A percentile compares a stretch with the other conserved stretches of the same genome.
phyloP scores from a whole-genome alignment of 1,140 invertebrate genomes.

The Rhyacophila brunnea region DNA sequence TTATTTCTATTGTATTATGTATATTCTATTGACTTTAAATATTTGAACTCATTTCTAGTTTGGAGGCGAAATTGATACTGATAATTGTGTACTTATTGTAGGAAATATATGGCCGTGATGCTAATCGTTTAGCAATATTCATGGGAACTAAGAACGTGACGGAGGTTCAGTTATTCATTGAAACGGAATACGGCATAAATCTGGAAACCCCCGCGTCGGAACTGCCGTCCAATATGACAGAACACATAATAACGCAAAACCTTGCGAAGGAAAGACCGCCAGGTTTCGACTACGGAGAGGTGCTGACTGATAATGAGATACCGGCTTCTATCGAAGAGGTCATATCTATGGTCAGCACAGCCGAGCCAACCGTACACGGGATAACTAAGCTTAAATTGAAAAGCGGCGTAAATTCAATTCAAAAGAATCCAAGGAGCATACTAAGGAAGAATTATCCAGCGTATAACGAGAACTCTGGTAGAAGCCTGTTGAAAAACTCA shows the following conservation, averaged over 20 bases:
- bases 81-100: no score
- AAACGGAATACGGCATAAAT: conserved; percentile 48
- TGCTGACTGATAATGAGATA: conserved; percentile 47
- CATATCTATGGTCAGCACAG: conserved; percentile 54
- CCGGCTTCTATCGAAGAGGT: conserved; percentile 55
- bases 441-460: conserved; percentile 8
- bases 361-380: conserved; percentile 48
- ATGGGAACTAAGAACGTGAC: conserved; percentile 61
- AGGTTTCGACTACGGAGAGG: conserved; percentile 43
- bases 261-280: conserved; percentile 19
- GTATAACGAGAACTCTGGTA: conserved; percentile 13
- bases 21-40: no score
- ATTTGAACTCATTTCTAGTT: no score
- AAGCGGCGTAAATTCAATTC: neutral
- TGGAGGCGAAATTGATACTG: no score
- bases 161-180: conserved; percentile 57
- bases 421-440: conserved; percentile 15
- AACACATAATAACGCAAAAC: neutral
- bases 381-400: conserved; percentile 26
- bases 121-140: conserved; percentile 61
- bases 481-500: conserved; percentile 23
- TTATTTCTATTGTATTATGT: no score
- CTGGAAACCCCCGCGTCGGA: conserved; percentile 40
- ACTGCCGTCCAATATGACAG: conserved; percentile 3
- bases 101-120: conserved; percentile 65